Evolutionary conservation across 2,888 invertebrate genomes (phyloP).

Genomic region (Tenthredo mesomela): DNA sequence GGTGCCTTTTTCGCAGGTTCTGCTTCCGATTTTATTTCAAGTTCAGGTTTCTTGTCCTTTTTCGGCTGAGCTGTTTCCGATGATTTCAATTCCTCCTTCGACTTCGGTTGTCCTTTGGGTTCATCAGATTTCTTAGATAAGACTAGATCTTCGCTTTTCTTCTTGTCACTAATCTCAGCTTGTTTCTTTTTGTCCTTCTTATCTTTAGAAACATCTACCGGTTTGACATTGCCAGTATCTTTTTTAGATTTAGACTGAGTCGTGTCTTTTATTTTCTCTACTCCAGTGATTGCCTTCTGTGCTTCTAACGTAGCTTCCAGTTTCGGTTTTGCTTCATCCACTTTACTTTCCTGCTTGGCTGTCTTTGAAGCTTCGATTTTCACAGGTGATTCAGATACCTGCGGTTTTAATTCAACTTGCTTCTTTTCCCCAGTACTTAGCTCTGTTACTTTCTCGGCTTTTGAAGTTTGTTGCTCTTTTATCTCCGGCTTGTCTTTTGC

Average conservation of each 20-base stretch:
- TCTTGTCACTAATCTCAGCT: slow-evolving; percentile 12
- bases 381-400: background rate
- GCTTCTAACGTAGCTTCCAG: background rate
- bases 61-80: slow-evolving; percentile 16
- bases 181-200: slow-evolving; percentile 25
- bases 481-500: slow-evolving; percentile 8
- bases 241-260: slow-evolving; percentile 6
- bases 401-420: background rate
- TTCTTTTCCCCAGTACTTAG: background rate
- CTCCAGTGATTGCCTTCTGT: background rate
- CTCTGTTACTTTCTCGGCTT: background rate
- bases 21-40: slow-evolving; percentile 13
- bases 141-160: slow-evolving; percentile 22
- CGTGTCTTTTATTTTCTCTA: slow-evolving; percentile 28
- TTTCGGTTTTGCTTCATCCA: slow-evolving; percentile 24
- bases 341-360: slow-evolving; percentile 24
- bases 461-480: background rate
- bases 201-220: slow-evolving; percentile 28
- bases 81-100: slow-evolving; percentile 18
- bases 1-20: background rate
- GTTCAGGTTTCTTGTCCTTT: slow-evolving; percentile 12
- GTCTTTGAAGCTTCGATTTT: background rate
- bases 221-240: slow-evolving; percentile 20
- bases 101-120: slow-evolving; percentile 9
- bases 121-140: background rate